These are phyloP conservation scores for Mamestra brassicae DNA, from an alignment of 2,888 invertebrate genomes.

Conservation along the genomic window DNA sequence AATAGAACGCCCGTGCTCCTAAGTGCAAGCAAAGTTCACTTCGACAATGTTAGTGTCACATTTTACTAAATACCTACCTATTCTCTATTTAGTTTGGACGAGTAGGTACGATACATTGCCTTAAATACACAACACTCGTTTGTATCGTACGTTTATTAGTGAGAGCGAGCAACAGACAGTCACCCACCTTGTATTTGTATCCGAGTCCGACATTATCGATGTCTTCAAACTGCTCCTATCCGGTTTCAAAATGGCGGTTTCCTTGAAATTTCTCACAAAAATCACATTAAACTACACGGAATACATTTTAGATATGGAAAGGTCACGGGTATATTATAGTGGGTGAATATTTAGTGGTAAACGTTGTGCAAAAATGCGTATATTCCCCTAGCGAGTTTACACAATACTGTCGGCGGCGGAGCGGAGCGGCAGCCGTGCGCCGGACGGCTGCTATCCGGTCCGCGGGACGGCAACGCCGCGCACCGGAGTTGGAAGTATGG, in stretches of 20 bases:
- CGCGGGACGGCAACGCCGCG: constrained; percentile 68
- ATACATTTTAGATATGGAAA: constrained; percentile 32
- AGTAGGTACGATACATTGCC: background rate
- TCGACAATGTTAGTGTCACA: constrained; percentile 3
- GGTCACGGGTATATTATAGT: constrained; percentile 16
- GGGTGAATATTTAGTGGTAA: constrained; percentile 42
- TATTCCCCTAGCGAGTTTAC: constrained; percentile 66
- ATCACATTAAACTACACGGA: constrained; percentile 15
- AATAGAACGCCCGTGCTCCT: constrained; percentile 39
- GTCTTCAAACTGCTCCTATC: constrained; percentile 58
- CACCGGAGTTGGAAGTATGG: constrained; percentile 55
- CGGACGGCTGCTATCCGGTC: constrained; percentile 71
- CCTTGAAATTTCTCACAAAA: constrained; percentile 55
- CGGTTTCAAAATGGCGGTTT: constrained; percentile 68
- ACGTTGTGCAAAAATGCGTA: constrained; percentile 63
- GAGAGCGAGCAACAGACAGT: constrained; percentile 4
- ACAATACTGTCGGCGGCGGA: constrained; percentile 71
- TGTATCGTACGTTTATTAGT: background rate
- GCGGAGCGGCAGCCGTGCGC: constrained; percentile 63
- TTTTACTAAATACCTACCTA: constrained; percentile 15
- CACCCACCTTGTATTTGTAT: constrained; percentile 64
- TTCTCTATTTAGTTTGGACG: background rate
- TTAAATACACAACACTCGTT: background rate
- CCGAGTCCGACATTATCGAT: constrained; percentile 66
- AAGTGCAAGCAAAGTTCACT: constrained; percentile 38